Conservation (phyloP, 2,888 invertebrate species). For the Idaea dimidiata region DNA sequence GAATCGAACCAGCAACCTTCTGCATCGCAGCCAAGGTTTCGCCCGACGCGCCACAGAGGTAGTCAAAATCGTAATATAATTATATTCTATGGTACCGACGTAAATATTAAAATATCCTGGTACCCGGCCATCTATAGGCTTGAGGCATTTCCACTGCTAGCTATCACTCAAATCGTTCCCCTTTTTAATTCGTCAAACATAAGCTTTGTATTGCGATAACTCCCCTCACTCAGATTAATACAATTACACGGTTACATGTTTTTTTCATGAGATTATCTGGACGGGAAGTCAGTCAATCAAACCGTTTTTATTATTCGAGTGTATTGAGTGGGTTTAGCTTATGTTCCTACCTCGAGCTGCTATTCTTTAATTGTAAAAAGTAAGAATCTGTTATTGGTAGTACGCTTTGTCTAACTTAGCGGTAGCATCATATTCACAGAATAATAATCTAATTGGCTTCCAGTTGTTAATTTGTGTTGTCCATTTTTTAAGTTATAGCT, state of each 20-base stretch:
- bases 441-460: no score
- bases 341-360: background rate
- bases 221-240: constrained; percentile 46
- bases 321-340: background rate
- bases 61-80: no score
- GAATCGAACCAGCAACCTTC: no score
- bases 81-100: no score
- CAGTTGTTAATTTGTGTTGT: no score
- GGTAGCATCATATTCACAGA: no score
- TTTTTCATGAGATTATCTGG: constrained; percentile 12
- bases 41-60: no score
- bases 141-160: background rate
- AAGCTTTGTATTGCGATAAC: constrained; percentile 49
- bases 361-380: no score
- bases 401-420: no score
- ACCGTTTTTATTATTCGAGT: constrained; percentile 10
- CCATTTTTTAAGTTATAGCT: no score
- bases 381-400: no score
- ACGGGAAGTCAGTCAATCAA: constrained; percentile 13
- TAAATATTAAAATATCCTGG: background rate
- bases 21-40: no score
- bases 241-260: constrained; percentile 42
- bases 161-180: constrained; percentile 37
- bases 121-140: background rate
- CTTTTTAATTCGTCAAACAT: constrained; percentile 74